A percentile compares a stretch with the other conserved stretches of the same genome.
Conservation (phyloP, 1,140 invertebrate genomes). For the Samia ricini region DNA sequence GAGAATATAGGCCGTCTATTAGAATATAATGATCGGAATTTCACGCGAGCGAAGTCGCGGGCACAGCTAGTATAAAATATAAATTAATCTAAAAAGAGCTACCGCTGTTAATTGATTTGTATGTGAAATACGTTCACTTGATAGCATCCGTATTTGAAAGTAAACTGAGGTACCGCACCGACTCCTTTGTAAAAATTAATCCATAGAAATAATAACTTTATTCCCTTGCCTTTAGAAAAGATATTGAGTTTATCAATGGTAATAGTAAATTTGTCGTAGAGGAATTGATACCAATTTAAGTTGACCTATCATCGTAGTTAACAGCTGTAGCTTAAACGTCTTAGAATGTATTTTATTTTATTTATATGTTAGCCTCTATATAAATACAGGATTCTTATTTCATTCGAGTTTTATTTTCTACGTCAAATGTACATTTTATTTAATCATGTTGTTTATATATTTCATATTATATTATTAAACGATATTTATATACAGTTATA, state of each 20-base stretch:
- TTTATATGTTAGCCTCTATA: too few species aligned
- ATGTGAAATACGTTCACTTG: conserved; percentile 13
- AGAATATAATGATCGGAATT: too few species aligned
- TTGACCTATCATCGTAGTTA: conserved; percentile 9
- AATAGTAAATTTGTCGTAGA: conserved; percentile 5
- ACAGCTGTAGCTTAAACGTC: background rate
- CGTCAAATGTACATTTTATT: too few species aligned
- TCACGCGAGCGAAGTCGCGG: too few species aligned
- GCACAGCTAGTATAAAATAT: background rate
- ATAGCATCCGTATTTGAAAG: conserved; percentile 24
- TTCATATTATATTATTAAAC: too few species aligned
- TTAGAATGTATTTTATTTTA: too few species aligned
- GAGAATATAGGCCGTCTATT: too few species aligned
- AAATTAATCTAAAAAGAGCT: conserved; percentile 15
- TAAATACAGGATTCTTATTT: too few species aligned
- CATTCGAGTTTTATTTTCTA: too few species aligned
- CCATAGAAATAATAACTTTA: conserved; percentile 18
- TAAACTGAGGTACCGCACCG: background rate
- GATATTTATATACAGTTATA: too few species aligned
- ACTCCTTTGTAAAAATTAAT: background rate
- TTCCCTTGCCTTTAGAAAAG: conserved; percentile 16
- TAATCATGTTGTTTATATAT: too few species aligned
- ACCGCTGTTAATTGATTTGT: conserved; percentile 7
- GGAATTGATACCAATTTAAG: conserved; percentile 6
- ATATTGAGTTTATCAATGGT: conserved; percentile 14